phyloP scores from a whole-genome alignment of 2,113 vertebrate genomes.

The Nothocercus julius region DNA sequence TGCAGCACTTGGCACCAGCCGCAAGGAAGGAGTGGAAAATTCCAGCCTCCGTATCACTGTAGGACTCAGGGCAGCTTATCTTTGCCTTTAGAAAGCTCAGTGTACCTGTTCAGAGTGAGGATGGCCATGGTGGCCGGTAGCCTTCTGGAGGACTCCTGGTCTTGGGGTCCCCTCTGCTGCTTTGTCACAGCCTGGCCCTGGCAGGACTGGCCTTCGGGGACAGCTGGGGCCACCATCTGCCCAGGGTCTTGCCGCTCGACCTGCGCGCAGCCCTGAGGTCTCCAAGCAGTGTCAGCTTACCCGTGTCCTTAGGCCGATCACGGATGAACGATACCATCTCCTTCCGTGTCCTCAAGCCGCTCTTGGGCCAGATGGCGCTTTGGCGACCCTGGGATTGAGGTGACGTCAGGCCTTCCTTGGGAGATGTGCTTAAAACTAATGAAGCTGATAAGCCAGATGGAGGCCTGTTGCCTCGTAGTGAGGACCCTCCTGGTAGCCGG shows the following conservation, averaged over 20 bases:
- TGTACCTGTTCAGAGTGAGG: neutral
- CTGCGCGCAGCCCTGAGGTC: neutral
- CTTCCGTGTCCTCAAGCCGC: neutral
- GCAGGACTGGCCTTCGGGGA: neutral
- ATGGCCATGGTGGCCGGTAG: neutral
- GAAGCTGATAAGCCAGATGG: neutral
- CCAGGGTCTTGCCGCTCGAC: neutral
- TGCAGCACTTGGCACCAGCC: neutral
- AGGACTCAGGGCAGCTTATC: neutral
- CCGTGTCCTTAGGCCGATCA: rapidly evolving
- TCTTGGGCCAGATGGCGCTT: neutral
- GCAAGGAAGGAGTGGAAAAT: constrained; percentile 39
- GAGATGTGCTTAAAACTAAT: neutral
- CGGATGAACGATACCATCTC: neutral
- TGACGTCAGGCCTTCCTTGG: neutral
- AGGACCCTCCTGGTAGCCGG: neutral
- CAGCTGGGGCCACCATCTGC: constrained; percentile 46
- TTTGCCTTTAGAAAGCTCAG: neutral
- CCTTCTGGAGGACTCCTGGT: neutral
- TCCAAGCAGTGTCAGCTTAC: neutral
- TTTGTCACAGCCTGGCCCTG: neutral
- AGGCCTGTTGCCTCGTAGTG: neutral
- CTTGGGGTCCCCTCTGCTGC: neutral
- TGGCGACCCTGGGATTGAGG: neutral
- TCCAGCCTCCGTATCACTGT: neutral